These are phyloP conservation scores for Heterocephalus glaber DNA, from an alignment of 2,113 vertebrate genomes.

Conservation along the genomic window DNA sequence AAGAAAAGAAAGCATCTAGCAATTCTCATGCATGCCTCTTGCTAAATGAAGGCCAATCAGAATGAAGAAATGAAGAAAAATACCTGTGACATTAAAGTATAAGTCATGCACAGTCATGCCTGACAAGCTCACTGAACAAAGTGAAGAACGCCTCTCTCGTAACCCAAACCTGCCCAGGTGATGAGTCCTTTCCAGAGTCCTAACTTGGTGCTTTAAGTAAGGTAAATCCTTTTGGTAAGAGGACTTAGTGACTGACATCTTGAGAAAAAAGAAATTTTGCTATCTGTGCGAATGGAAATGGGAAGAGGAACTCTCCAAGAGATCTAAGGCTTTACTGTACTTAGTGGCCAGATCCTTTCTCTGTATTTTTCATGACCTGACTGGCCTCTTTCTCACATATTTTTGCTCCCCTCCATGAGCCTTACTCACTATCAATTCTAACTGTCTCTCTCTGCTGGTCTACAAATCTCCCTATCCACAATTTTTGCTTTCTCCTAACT, in stretches of 20 bases:
- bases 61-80: conserved; percentile 44
- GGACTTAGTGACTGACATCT: background rate
- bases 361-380: background rate
- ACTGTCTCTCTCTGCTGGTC: background rate
- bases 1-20: background rate
- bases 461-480: background rate
- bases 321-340: background rate
- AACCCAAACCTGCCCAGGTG: background rate
- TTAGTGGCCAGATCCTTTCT: background rate
- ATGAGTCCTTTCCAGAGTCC: background rate
- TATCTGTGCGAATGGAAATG: background rate
- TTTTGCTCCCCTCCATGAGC: background rate
- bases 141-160: background rate
- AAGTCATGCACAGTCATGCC: background rate
- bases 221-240: background rate
- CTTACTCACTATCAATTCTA: background rate
- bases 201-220: background rate
- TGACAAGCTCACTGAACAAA: background rate
- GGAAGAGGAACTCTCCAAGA: background rate
- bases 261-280: background rate
- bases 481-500: background rate
- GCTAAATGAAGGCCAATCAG: background rate
- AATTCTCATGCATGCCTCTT: background rate
- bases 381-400: background rate
- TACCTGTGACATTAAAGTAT: background rate